Evolutionary conservation across 2,113 vertebrate species (phyloP), one percentile per base, ranked within the genome.

Genomic region (Glaucidium brasilianum): DNA sequence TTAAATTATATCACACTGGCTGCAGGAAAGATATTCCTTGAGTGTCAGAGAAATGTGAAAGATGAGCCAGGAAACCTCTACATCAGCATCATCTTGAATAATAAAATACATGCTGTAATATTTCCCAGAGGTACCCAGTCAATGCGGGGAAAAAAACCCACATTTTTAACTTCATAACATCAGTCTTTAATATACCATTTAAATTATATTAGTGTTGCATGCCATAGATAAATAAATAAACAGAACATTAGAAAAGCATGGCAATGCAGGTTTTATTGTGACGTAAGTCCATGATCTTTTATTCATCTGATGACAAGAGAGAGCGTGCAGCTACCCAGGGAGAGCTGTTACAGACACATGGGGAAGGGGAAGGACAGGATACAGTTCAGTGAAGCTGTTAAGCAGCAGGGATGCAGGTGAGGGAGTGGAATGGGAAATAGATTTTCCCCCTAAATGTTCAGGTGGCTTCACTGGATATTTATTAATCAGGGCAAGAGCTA

Each of bases 21-120:
- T 90, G 63, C 74, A 79, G 41, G 59, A 45, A 90, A 95, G 47
- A 88, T 52, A 71, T 81, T 89, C 56, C 35, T 55, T 83, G 26
- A 68, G 35, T 11, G 1, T 68, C 78, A 88, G 53, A 85, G 56
- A 67, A 95, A 93, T 10, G 26, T 45, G 10, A 68, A 86, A 85
- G 92, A 96, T 89, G 77, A 96, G 41, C 85, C 78, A 69, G 47
- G 66, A 94, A 96, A 81, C 63, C 77, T 89, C 59, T 49, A 90
- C 43, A 49, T 79, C 73, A 80, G 84, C n/a, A 41, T 73, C 16
- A 47, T 43, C 60, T 35, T 50, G 13, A 78, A 90, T 69, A 97
- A 97, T 64, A 91, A 86, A 94, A 77, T 45, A 72, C 23, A 52
- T 12, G 27, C 47, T 47, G 47, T 60, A 87, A 47, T 76, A 67